Conservation (phyloP, 2,888 invertebrate species). For the Parnassius apollo region DNA sequence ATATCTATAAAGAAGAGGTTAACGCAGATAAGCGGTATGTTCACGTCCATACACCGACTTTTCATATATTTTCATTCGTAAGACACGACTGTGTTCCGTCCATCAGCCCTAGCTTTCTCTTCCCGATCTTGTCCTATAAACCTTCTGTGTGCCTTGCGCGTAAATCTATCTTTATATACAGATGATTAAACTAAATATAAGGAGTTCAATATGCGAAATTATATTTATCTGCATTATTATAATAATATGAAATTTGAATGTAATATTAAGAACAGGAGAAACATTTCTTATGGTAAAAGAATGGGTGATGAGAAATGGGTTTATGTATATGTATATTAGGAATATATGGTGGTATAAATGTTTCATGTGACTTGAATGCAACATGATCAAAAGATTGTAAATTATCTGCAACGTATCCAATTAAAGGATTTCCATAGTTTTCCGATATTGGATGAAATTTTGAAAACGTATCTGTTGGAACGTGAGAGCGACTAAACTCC, state of each 20-base stretch:
- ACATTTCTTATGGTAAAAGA: constrained; percentile 15
- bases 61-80: no score
- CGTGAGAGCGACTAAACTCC: background rate
- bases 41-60: no score
- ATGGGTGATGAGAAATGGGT: background rate
- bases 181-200: no score
- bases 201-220: no score
- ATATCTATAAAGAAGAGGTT: no score
- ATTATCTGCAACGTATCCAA: constrained; percentile 15
- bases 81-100: no score
- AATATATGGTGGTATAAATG: background rate
- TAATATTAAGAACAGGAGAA: constrained; percentile 6
- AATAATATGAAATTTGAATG: background rate
- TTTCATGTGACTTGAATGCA: constrained; percentile 9
- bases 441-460: background rate
- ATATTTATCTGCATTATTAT: no score
- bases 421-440: background rate
- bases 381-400: background rate
- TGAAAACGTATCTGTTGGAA: background rate
- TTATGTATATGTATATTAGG: background rate
- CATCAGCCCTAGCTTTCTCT: no score
- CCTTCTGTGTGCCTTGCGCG: no score
- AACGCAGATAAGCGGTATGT: no score
- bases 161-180: no score
- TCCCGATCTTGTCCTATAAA: no score